Percentiles rank a stretch among this genome's conserved stretches.
Conservation (phyloP, 1,140 invertebrate species). For the Archegozetes longisetosus region DNA sequence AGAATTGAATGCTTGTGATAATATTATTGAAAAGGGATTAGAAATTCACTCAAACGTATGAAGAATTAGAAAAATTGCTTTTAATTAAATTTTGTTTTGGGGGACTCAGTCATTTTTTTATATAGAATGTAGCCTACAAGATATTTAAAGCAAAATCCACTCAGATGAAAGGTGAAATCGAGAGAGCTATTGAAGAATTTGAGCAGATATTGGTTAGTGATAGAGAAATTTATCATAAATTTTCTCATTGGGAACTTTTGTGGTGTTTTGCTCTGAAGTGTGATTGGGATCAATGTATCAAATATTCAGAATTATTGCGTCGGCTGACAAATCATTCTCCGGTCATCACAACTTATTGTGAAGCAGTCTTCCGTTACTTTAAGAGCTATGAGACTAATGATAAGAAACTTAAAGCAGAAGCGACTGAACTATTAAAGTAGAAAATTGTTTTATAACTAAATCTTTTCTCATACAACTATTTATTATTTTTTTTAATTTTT, state of each 20-base stretch:
- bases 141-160: neutral
- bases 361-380: conserved; percentile 6
- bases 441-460: neutral
- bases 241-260: conserved; percentile 10
- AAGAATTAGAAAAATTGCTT: neutral
- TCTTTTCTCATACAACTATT: neutral
- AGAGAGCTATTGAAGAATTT: neutral
- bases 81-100: neutral
- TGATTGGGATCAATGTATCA: conserved; percentile 10
- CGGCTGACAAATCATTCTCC: conserved; percentile 5
- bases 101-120: neutral
- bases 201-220: conserved; percentile 3
- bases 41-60: neutral
- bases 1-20: neutral
- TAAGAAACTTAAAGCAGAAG: neutral
- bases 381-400: neutral
- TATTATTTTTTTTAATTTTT: neutral
- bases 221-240: conserved; percentile 1
- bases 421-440: neutral
- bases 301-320: conserved; percentile 7
- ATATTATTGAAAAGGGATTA: neutral
- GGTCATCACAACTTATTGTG: conserved; percentile 5
- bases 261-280: conserved; percentile 5
- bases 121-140: neutral
- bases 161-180: neutral